Percentiles rank a stretch among this genome's conserved stretches.
Conservation (phyloP, 30 jellyfish, hydroid and myxozoan species). For the Mastigias papua region DNA sequence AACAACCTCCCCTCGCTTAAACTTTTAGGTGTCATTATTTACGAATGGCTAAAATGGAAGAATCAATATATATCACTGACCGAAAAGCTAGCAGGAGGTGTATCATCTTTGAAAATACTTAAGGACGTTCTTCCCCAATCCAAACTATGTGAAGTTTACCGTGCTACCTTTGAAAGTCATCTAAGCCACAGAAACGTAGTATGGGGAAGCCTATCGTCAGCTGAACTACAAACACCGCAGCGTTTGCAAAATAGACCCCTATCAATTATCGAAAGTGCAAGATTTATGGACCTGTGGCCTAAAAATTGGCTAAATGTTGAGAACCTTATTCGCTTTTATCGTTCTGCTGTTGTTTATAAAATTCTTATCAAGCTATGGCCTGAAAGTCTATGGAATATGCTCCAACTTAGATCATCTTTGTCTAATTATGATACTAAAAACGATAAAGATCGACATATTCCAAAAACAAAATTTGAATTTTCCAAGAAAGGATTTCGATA, state of each 20-base stretch:
- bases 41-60: not conserved
- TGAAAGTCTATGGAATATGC: conserved; percentile 8
- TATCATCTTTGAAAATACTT: not conserved
- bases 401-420: not conserved
- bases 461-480: not conserved
- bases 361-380: not conserved
- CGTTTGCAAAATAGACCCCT: conserved; percentile 5
- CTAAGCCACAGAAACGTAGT: not conserved
- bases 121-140: conserved; percentile 6
- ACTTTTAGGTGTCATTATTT: not conserved
- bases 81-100: not conserved
- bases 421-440: conserved; percentile 8
- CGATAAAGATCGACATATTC: not conserved
- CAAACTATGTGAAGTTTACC: not conserved
- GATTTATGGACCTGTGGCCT: not conserved
- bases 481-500: conserved; percentile 4
- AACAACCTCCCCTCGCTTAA: not conserved
- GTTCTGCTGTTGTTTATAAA: not conserved
- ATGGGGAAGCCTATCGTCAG: conserved; percentile 9
- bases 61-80: not conserved
- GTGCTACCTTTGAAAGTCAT: not conserved
- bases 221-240: not conserved
- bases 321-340: not conserved
- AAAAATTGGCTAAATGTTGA: not conserved
- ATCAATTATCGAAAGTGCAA: not conserved